Percentiles rank a stretch among this genome's conserved stretches.
Conservation (phyloP, 1,140 invertebrate species). For the Drosophila busckii region DNA sequence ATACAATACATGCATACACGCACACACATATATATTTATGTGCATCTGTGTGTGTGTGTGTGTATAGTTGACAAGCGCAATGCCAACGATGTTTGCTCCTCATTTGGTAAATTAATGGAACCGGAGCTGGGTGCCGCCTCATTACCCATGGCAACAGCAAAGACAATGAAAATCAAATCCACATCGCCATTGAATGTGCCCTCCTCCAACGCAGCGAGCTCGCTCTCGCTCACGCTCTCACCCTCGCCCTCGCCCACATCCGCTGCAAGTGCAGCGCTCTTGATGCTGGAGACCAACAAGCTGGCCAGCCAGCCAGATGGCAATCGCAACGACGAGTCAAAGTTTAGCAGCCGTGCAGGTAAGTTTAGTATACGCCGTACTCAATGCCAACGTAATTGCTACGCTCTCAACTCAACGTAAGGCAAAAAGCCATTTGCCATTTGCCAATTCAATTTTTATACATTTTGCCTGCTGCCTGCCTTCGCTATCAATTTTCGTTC, state of each 20-base stretch:
- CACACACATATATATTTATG: no score
- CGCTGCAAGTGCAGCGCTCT: slow-evolving; percentile 47
- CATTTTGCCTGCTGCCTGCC: slow-evolving; percentile 1
- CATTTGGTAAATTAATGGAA: slow-evolving; percentile 61
- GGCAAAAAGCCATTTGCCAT: slow-evolving; percentile 14
- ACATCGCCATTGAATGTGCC: neutral
- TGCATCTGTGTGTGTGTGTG: neutral
- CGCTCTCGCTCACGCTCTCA: neutral
- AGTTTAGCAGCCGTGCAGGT: slow-evolving; percentile 52
- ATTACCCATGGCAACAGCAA: slow-evolving; percentile 32
- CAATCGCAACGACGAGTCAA: slow-evolving; percentile 66
- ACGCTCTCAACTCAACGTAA: no score
- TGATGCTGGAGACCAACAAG: slow-evolving; percentile 42
- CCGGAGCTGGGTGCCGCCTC: slow-evolving; percentile 22
- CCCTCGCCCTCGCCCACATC: slow-evolving; percentile 42
- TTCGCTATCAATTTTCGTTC: no score
- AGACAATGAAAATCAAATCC: slow-evolving; percentile 31
- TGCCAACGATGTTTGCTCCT: slow-evolving; percentile 70
- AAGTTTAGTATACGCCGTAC: slow-evolving; percentile 30
- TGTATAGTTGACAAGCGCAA: slow-evolving; percentile 68
- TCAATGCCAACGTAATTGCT: no score
- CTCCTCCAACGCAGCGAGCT: neutral
- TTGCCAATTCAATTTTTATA: slow-evolving; percentile 29
- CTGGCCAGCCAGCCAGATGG: slow-evolving; percentile 44
- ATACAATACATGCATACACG: no score